Base-by-base conservation (phyloP, 2,113 vertebrate genomes). In the Mungos mungo region DNA sequence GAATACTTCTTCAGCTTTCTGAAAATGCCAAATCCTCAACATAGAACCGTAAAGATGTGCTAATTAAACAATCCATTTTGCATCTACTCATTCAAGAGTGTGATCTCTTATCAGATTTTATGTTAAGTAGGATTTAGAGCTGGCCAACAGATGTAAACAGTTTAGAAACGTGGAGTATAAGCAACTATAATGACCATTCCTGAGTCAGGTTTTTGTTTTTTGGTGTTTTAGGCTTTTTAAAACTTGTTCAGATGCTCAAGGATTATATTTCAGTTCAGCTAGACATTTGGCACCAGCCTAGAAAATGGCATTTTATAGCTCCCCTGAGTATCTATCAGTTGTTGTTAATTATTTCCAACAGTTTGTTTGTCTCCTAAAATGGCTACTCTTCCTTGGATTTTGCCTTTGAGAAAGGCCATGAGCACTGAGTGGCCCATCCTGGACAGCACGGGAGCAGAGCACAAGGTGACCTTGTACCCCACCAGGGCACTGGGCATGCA, bases 31-130 rank as follows among this genome's bases (percentile, higher is more conserved):
- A 87, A 92, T 91, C 87, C 87, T 97, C 74, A 92, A 87, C 86
- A 94, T 84, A 80, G 76, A 45, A 82, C 88, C 31, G 21, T 84
- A 96, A 97, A 92, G 87, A 96, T 96, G 87, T 97, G 81, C 94
- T 97, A 95, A 97, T 97, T 97, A 98, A 97, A 97, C 83, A 96
- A 96, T 54, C 57, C 94, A 86, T 86, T 95, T 96, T 77, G 72
- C 91, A 94, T 92, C 90, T 88, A 94, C 97, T 95, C 90, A 92
- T 66, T 96, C 89, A 93, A 77, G 52, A 79, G 92, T 88, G 77
- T 57, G 85, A 81, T 87, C 68, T 54, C 86, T 95, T 96, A 79
- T 97, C 95, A 88, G 90, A 90, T 79, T 93, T 92, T 65, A 45
- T 72, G 57, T 72, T 38, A 63, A 81, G 85, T 85, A 25, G 85